A percentile compares a stretch with the other conserved stretches of the same genome.
These are phyloP conservation scores for Spilogale gracilis DNA, from an alignment of 2,113 vertebrate species.

Conservation along the genomic window DNA sequence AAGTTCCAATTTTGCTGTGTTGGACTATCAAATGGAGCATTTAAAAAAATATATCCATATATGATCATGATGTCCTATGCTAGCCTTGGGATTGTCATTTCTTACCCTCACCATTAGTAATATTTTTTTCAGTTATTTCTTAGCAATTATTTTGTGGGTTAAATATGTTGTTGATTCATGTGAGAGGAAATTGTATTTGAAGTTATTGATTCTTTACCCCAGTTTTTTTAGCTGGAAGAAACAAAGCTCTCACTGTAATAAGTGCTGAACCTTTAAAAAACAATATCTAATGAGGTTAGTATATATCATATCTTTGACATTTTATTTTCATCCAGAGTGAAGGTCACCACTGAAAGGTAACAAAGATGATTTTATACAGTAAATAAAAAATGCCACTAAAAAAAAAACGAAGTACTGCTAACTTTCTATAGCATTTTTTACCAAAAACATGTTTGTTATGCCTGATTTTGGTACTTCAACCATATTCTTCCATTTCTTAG, in stretches of 20 bases:
- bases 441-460: not conserved
- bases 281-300: constrained; percentile 49
- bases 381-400: constrained; percentile 49
- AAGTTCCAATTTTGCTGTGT: not conserved
- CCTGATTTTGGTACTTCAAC: not conserved
- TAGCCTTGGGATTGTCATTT: not conserved
- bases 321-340: constrained; percentile 63
- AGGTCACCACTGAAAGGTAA: constrained; percentile 59
- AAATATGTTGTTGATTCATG: not conserved
- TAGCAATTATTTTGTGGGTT: not conserved
- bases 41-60: not conserved
- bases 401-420: constrained; percentile 24
- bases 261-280: constrained; percentile 58
- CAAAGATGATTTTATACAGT: constrained; percentile 9
- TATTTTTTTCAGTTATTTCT: not conserved
- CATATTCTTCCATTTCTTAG: not conserved
- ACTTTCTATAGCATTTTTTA: not conserved
- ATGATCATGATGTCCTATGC: not conserved
- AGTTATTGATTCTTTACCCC: constrained; percentile 20
- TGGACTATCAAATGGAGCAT: not conserved
- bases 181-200: not conserved
- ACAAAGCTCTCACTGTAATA: not conserved
- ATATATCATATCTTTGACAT: constrained; percentile 40
- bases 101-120: not conserved
- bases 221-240: constrained; percentile 18